Evolutionary conservation across 2,888 invertebrate genomes (phyloP), one percentile per base, ranked within the genome.

Genomic region (Merodon equestris): DNA sequence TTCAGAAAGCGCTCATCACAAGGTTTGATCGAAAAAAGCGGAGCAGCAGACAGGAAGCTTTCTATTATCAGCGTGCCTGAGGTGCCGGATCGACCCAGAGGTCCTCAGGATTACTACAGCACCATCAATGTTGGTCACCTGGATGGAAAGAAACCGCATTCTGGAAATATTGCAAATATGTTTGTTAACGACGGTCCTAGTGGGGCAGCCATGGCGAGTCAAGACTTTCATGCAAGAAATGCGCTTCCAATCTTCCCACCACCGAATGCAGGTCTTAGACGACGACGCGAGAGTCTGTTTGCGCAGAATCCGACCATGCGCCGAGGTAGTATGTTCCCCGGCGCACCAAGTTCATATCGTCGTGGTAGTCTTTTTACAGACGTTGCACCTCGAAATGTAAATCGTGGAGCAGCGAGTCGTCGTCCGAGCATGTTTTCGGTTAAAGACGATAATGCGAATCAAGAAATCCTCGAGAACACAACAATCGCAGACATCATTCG

Each of bases 401-500:
- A 83, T n/a, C 83, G 84, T 0, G 82, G 83, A 9, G 83, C 82
- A 1, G 79, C 83, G 0, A 68, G 86, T 74, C 77, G 87, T 51
- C 83, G 87, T 68, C 84, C 84, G 5, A 88, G 87, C 77, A 75
- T 86, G 48, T 91, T 87, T 60, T 86, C 87, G 7, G 84, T 86
- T 1, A 84, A 87, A 10, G 86, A 86, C 17, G 86, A 86, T 70
- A 76, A 79, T 45, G 56, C 82, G 10, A 86, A 88, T 38, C 84
- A 86, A 79, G 85, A 88, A 84, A 91, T 95, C 10, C 89, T 96
- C 64, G 96, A 96, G 87, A 93, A 95, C 84, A 96, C 96, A 0
- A 94, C 95, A 17, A 91, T 96, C 12, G 96, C 95, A 0, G 95
- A 96, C 88, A 91, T 96, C 61, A 91, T 96, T 19, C 90, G 95